Evolutionary conservation across 2,888 invertebrate species (phyloP), one percentile per base, ranked within the genome.

Genomic region (Hartigia nigra): DNA sequence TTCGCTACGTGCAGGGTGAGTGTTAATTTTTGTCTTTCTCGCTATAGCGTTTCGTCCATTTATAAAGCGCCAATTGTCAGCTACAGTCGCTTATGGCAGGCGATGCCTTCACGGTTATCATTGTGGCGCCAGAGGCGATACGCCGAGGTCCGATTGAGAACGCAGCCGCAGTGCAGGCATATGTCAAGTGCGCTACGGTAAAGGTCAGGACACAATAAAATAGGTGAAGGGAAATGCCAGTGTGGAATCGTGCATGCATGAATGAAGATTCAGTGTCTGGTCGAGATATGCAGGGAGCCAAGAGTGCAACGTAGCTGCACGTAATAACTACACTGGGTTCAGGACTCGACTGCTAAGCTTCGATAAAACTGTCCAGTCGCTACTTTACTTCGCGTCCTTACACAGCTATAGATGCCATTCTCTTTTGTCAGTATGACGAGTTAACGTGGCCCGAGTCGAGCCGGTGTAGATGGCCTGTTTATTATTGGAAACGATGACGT

Each of bases 1-100:
- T 39, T 84, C 88, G 9, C 87, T 91, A 12, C 87, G 91, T 3
- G 83, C 90, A 77, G 90, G 90, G 91, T 91, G 78, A 89, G 91
- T 91, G 31, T 74, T 39, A 9, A 31, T 11, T 69, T 77, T 69
- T 70, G 77, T 12, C 70, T 76, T 77, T 12, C 3, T 69, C 12
- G 34, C 36, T 4, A n/a, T 74, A 69, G 0, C 23, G 9, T 39
- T 34, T 69, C 70, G 36, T 75, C 35, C n/a, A 39, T 39, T 39
- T 39, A 0, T 5, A 4, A 2, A 39, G 9, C 5, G 23, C 39
- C 0, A 1, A 39, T 39, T 2, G 5, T 39, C 23, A 39, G 39
- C 9, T 12, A 23, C 1, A 39, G 39, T 23, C 23, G 2, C n/a
- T 12, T 32, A 31, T 1, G 31, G n/a, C 32, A 31, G 4, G 31